These are phyloP conservation scores for Drosophila anomalipes DNA, from an alignment of 2,888 invertebrate genomes.

Conservation along the genomic window DNA sequence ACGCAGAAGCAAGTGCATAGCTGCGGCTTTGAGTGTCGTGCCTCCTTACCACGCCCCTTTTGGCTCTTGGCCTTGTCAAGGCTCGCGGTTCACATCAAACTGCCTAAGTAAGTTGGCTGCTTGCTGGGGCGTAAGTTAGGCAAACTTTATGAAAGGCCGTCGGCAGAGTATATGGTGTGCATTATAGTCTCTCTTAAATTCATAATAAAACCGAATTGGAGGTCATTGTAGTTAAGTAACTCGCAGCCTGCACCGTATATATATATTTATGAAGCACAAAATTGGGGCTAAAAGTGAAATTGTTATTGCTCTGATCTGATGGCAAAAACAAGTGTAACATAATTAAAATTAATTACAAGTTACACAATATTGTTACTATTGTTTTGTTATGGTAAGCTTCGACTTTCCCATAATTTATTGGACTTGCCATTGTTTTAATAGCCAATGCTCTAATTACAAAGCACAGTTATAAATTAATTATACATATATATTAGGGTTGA, in stretches of 20 bases:
- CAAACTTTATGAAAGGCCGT: conserved; percentile 40
- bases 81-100: conserved; percentile 37
- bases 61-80: conserved; percentile 46
- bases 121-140: conserved; percentile 23
- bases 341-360: neutral
- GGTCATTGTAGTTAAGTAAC: conserved; percentile 37
- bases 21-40: conserved; percentile 27
- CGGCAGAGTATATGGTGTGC: conserved; percentile 25
- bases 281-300: neutral
- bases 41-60: neutral
- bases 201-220: conserved; percentile 20
- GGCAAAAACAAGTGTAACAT: neutral
- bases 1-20: conserved; percentile 13
- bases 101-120: conserved; percentile 47
- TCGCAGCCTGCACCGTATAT: neutral
- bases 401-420: neutral
- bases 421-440: neutral
- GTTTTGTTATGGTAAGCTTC: neutral
- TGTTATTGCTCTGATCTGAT: neutral
- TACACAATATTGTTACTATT: neutral
- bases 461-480: neutral
- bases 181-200: conserved; percentile 33
- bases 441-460: neutral
- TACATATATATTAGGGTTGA: neutral
- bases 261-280: neutral